These are phyloP conservation scores for Borostomias antarcticus DNA, from an alignment of 2,797 vertebrate genomes.

Conservation along the genomic window DNA sequence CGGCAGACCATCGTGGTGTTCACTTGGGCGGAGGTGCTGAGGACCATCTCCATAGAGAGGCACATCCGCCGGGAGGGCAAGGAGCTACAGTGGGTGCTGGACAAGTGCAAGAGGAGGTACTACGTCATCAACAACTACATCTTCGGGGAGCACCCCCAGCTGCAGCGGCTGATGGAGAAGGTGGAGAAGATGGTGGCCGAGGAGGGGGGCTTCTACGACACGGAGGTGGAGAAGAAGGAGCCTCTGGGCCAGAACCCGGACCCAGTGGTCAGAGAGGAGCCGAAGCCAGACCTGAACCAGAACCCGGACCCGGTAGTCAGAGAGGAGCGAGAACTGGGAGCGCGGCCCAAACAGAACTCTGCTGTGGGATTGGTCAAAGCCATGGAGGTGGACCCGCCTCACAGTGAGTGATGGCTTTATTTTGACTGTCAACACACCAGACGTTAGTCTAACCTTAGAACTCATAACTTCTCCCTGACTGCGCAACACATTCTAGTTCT, in stretches of 20 bases:
- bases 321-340: slow-evolving; percentile 66
- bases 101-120: slow-evolving; percentile 77
- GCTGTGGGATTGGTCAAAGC: slow-evolving; percentile 49
- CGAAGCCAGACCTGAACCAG: too few species aligned
- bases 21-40: slow-evolving; percentile 76
- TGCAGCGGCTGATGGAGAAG: slow-evolving; percentile 69
- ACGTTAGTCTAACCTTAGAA: neutral
- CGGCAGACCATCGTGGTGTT: slow-evolving; percentile 79
- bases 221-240: slow-evolving; percentile 47
- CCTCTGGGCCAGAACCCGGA: slow-evolving; percentile 58
- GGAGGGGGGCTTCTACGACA: slow-evolving; percentile 65
- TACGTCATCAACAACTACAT: slow-evolving; percentile 77
- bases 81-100: slow-evolving; percentile 76
- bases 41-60: slow-evolving; percentile 75
- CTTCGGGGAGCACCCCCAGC: slow-evolving; percentile 75
- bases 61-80: slow-evolving; percentile 79
- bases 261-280: slow-evolving; percentile 36
- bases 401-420: slow-evolving; percentile 59
- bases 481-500: slow-evolving; percentile 4
- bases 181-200: slow-evolving; percentile 78
- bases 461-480: neutral
- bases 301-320: slow-evolving; percentile 1
- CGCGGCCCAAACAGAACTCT: slow-evolving; percentile 74
- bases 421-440: neutral
- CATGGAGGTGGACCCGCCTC: slow-evolving; percentile 53